phyloP scores from a whole-genome alignment of 2,888 invertebrate species.

The Lumbricus terrestris region DNA sequence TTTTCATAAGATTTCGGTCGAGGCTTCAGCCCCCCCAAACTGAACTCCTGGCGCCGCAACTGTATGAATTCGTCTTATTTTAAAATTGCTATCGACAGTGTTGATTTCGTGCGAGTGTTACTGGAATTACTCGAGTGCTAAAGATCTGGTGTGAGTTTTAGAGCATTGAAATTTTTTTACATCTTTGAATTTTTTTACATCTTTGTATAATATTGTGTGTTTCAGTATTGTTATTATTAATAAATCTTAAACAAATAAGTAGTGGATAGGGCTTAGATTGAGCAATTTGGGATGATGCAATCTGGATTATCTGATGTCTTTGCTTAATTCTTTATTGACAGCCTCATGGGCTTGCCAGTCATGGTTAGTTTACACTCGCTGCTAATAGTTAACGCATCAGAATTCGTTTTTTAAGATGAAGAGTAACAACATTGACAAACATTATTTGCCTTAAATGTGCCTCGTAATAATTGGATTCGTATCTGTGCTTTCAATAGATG shows the following conservation, averaged over 20 bases:
- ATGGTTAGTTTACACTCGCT: too few species aligned
- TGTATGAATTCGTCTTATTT: not conserved
- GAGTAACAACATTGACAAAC: not conserved
- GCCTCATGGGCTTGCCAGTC: too few species aligned
- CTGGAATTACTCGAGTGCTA: not conserved
- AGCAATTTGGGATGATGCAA: not conserved
- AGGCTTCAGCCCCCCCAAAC: too few species aligned
- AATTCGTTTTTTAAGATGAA: not conserved
- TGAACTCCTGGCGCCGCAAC: too few species aligned
- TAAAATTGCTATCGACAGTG: not conserved
- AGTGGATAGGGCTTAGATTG: not conserved
- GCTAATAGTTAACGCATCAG: too few species aligned
- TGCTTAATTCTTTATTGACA: too few species aligned
- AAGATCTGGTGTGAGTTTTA: not conserved
- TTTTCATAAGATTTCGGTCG: too few species aligned
- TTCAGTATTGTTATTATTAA: too few species aligned
- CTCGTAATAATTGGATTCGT: not conserved
- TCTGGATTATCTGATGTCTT: too few species aligned
- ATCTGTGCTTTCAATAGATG: not conserved
- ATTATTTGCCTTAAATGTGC: not conserved
- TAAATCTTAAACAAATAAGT: too few species aligned
- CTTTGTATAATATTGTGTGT: not conserved
- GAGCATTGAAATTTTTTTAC: not conserved
- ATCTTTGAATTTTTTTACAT: too few species aligned
- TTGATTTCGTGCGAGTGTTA: too few species aligned